phyloP scores from a whole-genome alignment of 2,113 vertebrate species.

The Muntiacus reevesi region DNA sequence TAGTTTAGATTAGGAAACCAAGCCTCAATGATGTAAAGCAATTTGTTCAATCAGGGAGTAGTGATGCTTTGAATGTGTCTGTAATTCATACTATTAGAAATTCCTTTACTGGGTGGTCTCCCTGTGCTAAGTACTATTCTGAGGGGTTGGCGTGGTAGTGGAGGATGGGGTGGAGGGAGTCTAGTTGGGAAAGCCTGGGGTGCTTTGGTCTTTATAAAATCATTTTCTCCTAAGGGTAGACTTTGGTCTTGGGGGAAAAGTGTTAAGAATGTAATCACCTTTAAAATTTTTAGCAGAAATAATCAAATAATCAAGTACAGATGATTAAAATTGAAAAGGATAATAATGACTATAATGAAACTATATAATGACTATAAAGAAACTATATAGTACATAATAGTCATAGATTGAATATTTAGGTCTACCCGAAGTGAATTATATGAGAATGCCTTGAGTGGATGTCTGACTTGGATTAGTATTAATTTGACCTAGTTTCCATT shows the following conservation, averaged over 20 bases:
- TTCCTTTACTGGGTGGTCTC: neutral
- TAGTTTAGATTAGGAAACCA: neutral
- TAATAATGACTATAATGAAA: neutral
- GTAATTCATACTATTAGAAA: neutral
- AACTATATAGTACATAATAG: neutral
- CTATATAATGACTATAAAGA: too few relatives aligned
- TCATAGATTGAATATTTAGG: neutral
- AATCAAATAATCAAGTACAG: neutral
- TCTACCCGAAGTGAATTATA: neutral
- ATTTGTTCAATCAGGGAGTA: neutral
- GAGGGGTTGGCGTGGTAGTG: neutral
- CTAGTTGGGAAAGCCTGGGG: neutral
- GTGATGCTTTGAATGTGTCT: neutral
- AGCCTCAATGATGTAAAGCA: neutral
- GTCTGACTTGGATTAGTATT: neutral
- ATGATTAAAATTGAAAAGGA: neutral
- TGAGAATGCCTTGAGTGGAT: neutral
- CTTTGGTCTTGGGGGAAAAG: neutral
- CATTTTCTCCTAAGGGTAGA: neutral
- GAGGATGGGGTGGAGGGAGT: neutral
- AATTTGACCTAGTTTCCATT: neutral
- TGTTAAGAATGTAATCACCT: neutral
- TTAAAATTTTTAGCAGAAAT: neutral
- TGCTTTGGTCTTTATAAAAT: neutral
- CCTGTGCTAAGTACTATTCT: neutral